Evolutionary conservation across 2,797 vertebrate genomes (phyloP), one percentile per base, ranked within the genome.

Genomic region (Tokudaia tokunoshimensis): DNA sequence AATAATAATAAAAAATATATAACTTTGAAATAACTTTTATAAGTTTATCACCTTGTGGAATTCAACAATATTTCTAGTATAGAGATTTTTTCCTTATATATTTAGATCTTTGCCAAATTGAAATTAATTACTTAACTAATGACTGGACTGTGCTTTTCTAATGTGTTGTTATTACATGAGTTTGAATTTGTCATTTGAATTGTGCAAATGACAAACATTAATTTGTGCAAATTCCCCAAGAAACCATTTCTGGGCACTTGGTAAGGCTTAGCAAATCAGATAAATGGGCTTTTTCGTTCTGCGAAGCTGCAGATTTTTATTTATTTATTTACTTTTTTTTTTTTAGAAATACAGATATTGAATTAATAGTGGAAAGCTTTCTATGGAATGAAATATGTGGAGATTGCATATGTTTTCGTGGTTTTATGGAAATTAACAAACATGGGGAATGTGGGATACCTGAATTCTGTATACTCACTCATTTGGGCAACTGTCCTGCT

Each of bases 381-480:
- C 29, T 78, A 65, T 89, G 15, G 89, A 47, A 82, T 84, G 90
- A 96, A 97, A 34, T 0, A 85, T 47, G 15, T n/a, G 6, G 67
- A 70, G 65, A 70, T 17, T 19, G 67, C 2, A 34, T 70, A 14
- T 70, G 15, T 19, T n/a, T 67, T 94, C 22, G 24, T 15, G 24
- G 92, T 9, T 6, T 96, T 88, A 26, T 96, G 29, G 37, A 95
- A 81, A 37, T 11, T 44, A 95, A 37, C n/a, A 97, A 50, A 20
- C 92, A 57, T 87, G 83, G 89, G 22, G 96, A 31, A 29, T 93
- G 65, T 87, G 81, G 88, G 24, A 83, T 96, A 41, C 41, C 96
- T 97, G 24, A 83, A 15, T 4, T 6, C 37, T 34, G 9, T 65
- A 15, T 61, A 17, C 47, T 65, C 59, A 17, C 47, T 65, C 59